Conservation (phyloP, 2,113 vertebrate species). For the Shinisaurus crocodilurus region DNA sequence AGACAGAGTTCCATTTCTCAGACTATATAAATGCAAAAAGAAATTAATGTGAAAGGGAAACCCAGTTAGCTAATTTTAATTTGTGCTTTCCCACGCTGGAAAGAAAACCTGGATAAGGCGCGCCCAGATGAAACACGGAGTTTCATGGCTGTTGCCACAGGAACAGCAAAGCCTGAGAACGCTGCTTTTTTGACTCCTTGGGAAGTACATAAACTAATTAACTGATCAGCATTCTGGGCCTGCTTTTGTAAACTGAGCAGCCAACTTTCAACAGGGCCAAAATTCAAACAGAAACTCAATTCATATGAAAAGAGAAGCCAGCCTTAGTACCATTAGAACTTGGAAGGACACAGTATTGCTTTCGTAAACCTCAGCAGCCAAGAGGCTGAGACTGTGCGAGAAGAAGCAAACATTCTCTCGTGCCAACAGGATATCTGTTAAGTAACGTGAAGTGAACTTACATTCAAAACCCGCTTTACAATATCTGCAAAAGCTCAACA, state of each 20-base stretch:
- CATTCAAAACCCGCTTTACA: conserved; percentile 32
- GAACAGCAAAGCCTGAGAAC: neutral
- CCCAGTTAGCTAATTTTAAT: neutral
- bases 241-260: conserved; percentile 64
- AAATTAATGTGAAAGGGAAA: neutral
- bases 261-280: conserved; percentile 60
- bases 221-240: conserved; percentile 65
- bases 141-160: conserved; percentile 4
- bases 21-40: no score
- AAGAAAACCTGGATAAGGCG: conserved; percentile 9
- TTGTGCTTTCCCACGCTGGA: conserved; percentile 5
- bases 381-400: conserved; percentile 19
- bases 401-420: conserved; percentile 52
- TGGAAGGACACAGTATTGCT: conserved; percentile 43
- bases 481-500: no score
- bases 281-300: conserved; percentile 65
- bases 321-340: conserved; percentile 44
- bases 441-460: neutral
- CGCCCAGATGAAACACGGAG: neutral
- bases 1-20: neutral
- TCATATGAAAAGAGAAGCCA: conserved; percentile 41
- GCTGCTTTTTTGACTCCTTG: conserved; percentile 61
- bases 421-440: conserved; percentile 20
- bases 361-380: conserved; percentile 38
- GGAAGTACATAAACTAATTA: conserved; percentile 66